Percentiles rank a stretch among this genome's conserved stretches.
Conservation (phyloP, 1,140 invertebrate genomes). For the Leguminivora glycinivorella region DNA sequence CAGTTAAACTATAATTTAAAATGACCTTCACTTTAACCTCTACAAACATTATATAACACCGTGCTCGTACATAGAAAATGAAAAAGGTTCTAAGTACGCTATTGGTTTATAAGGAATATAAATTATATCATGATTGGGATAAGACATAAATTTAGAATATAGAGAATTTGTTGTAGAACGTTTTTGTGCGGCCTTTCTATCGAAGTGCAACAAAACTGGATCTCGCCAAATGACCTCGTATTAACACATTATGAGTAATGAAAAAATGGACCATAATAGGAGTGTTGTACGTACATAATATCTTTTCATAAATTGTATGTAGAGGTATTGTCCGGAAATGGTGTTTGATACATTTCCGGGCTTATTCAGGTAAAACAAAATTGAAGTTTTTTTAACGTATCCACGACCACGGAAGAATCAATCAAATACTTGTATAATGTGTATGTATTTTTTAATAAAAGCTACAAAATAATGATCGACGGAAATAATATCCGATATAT, state of each 20-base stretch:
- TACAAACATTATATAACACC: neutral
- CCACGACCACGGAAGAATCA: too few relatives aligned
- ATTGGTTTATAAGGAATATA: neutral
- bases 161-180: neutral
- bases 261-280: neutral
- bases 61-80: neutral
- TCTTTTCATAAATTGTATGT: neutral
- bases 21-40: conserved; percentile 1
- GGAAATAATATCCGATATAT: too few relatives aligned
- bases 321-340: neutral
- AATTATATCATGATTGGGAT: neutral
- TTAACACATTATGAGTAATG: neutral
- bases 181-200: neutral
- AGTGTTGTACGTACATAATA: neutral
- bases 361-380: neutral
- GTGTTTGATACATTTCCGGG: neutral
- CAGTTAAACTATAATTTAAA: neutral
- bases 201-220: neutral
- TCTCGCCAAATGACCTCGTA: neutral
- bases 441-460: too few relatives aligned
- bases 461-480: too few relatives aligned
- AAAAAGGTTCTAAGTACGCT: neutral
- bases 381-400: too few relatives aligned
- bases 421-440: too few relatives aligned
- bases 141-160: neutral